These are phyloP conservation scores for Manacus vitellinus DNA, from an alignment of 2,113 vertebrate species.

Conservation along the genomic window DNA sequence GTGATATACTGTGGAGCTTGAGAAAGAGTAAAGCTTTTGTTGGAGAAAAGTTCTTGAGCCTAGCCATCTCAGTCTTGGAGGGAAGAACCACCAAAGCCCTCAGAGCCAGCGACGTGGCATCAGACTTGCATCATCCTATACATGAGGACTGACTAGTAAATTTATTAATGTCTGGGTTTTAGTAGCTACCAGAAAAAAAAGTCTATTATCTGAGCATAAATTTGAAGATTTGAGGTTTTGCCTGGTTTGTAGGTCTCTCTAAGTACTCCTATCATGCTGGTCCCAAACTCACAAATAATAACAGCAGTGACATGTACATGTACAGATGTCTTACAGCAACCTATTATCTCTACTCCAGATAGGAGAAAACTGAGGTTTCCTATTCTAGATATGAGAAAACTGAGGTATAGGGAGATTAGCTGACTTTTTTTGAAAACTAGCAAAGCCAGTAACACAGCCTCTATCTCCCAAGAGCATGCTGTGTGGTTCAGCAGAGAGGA, in stretches of 20 bases:
- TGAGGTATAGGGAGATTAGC: neutral
- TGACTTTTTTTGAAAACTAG: neutral
- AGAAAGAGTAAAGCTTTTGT: neutral
- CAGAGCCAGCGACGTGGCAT: neutral
- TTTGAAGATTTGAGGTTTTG: neutral
- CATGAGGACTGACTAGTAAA: neutral
- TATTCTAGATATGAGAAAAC: neutral
- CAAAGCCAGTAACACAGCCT: neutral
- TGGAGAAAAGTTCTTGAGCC: neutral
- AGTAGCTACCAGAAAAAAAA: neutral
- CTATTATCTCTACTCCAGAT: neutral
- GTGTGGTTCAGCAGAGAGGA: neutral
- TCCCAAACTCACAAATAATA: neutral
- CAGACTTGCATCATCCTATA: rapidly evolving
- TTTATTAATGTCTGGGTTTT: neutral
- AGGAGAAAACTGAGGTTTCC: neutral
- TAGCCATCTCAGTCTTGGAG: neutral
- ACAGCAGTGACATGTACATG: neutral
- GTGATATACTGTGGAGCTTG: neutral
- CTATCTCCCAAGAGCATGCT: neutral
- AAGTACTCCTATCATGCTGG: neutral
- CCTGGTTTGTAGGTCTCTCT: neutral
- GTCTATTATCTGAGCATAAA: neutral
- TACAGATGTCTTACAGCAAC: neutral
- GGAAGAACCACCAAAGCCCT: neutral